Evolutionary conservation across 35 echinoderm and acorn worm species (phyloP).

Genomic region (Eucidaris tribuloides): DNA sequence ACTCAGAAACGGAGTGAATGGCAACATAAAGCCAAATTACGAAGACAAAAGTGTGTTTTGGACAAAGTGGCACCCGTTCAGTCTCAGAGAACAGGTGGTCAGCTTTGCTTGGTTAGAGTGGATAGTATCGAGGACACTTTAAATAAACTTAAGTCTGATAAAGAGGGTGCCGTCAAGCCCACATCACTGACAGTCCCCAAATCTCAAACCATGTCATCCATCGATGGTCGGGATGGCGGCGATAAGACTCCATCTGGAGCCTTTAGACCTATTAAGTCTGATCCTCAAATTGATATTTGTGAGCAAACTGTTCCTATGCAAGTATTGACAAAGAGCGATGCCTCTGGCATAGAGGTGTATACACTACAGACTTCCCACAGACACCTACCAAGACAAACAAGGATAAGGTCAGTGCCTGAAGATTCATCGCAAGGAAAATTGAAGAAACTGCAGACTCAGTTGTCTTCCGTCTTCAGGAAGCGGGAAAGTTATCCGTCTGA

Average conservation of each 20-base stretch:
- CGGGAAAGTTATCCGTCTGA: constrained; percentile 1
- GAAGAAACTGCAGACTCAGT: constrained; percentile 7
- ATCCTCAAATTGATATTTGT: neutral
- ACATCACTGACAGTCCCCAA: neutral
- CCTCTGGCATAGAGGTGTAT: neutral
- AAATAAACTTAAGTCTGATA: constrained; percentile 6
- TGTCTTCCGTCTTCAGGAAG: constrained; percentile 19
- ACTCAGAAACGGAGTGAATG: no score
- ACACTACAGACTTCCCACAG: neutral
- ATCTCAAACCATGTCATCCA: neutral
- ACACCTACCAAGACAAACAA: neutral
- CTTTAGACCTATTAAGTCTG: constrained; percentile 18
- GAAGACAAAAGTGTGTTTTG: neutral
- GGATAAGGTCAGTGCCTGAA: constrained; percentile 8
- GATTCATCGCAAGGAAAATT: neutral
- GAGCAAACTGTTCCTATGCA: neutral
- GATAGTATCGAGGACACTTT: constrained; percentile 17
- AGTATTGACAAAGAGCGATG: neutral
- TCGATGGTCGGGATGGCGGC: neutral
- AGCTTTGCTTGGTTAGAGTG: neutral
- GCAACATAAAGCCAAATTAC: neutral
- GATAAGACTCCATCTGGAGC: constrained; percentile 9
- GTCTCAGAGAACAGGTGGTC: neutral
- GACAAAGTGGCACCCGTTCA: neutral
- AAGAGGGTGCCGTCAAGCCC: neutral